These are phyloP conservation scores for Dermatophagoides farinae DNA, from an alignment of 1,140 invertebrate genomes.

Conservation along the genomic window DNA sequence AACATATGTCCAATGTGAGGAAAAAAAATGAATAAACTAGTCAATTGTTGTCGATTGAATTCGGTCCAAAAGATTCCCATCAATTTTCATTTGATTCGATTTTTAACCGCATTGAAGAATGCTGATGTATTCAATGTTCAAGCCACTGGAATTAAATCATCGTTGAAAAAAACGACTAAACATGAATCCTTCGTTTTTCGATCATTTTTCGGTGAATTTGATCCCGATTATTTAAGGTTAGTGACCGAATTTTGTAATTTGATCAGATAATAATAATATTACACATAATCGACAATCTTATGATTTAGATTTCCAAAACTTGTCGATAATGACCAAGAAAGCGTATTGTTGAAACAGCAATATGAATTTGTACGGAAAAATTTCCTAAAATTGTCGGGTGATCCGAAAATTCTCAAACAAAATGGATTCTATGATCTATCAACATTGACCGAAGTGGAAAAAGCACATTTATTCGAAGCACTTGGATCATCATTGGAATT, in stretches of 20 bases:
- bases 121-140: neutral
- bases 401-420: neutral
- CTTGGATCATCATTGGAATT: neutral
- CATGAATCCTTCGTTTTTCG: neutral
- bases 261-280: no score
- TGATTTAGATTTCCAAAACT: neutral
- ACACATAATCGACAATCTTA: neutral
- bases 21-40: no score
- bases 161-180: neutral
- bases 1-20: no score
- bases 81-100: no score
- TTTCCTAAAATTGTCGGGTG: neutral
- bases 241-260: neutral
- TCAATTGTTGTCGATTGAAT: no score
- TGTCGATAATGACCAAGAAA: neutral
- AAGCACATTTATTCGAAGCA: neutral
- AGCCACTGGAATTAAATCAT: neutral
- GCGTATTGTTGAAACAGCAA: neutral
- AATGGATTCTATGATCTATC: neutral
- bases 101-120: no score
- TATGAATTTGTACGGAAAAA: neutral
- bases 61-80: no score
- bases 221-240: neutral
- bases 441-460: neutral
- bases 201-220: constrained; percentile 5